Conservation (phyloP, 2,797 vertebrate genomes). For the Pangasius sanitwongsei region DNA sequence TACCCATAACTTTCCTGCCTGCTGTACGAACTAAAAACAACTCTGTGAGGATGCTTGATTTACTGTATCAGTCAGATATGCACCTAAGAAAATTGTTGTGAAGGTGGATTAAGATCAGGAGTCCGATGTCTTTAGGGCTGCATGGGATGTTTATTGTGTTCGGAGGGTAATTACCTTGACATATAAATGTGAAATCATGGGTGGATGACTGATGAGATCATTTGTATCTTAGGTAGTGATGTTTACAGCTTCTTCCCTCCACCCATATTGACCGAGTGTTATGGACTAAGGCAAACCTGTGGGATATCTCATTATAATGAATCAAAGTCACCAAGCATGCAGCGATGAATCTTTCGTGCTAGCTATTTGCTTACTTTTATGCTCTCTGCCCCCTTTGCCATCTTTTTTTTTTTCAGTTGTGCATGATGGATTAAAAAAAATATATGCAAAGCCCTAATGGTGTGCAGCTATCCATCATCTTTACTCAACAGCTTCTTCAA, state of each 20-base stretch:
- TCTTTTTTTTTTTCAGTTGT: background rate
- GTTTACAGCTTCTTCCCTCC: conserved; percentile 55
- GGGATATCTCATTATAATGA: conserved; percentile 29
- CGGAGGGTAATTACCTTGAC: conserved; percentile 59
- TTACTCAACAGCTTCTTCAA: background rate
- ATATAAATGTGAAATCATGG: conserved; percentile 47
- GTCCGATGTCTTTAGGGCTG: conserved; percentile 3
- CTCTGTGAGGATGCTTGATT: background rate
- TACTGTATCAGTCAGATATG: conserved; percentile 4
- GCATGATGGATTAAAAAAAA: conserved; percentile 8
- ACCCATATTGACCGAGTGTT: conserved; percentile 50
- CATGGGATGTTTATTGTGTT: conserved; percentile 41
- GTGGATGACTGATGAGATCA: conserved; percentile 57
- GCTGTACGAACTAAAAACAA: background rate
- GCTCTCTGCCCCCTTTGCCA: background rate
- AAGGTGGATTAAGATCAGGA: conserved; percentile 1
- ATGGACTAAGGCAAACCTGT: conserved; percentile 60
- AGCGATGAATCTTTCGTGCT: background rate
- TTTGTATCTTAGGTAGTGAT: conserved; percentile 46
- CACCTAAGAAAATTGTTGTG: conserved; percentile 32
- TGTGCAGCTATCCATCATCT: background rate
- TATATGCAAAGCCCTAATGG: background rate
- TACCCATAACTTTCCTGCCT: background rate
- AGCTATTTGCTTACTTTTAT: conserved; percentile 12
- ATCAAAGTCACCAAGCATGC: background rate